These are phyloP conservation scores for Falcaria lacertinaria DNA, from an alignment of 2,888 invertebrate species.

Conservation along the genomic window DNA sequence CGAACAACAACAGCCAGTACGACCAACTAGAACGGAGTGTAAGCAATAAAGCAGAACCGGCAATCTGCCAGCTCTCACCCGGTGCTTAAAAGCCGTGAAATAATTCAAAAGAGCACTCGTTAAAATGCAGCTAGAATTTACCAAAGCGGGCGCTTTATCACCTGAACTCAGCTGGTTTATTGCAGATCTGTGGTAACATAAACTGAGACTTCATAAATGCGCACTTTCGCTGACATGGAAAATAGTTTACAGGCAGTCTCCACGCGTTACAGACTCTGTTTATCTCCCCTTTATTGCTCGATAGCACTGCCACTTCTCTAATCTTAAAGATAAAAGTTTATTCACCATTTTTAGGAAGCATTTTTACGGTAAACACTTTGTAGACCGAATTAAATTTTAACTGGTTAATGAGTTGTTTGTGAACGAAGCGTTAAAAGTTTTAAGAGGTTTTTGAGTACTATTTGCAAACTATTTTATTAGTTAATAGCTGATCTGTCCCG, in stretches of 20 bases:
- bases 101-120: constrained; percentile 69
- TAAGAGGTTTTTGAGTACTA: constrained; percentile 48
- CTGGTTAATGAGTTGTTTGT: constrained; percentile 68
- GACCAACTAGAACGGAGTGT: constrained; percentile 12
- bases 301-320: constrained; percentile 56
- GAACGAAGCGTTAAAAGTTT: constrained; percentile 58
- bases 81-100: constrained; percentile 64
- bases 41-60: constrained; percentile 44
- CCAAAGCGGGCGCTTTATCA: constrained; percentile 62
- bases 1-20: constrained; percentile 11
- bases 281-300: constrained; percentile 62
- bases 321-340: constrained; percentile 74
- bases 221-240: constrained; percentile 74
- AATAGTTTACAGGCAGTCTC: constrained; percentile 71
- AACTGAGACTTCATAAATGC: constrained; percentile 58
- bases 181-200: constrained; percentile 38
- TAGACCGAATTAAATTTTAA: constrained; percentile 67
- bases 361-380: constrained; percentile 67
- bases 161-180: constrained; percentile 55
- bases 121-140: constrained; percentile 66
- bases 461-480: too few relatives aligned
- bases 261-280: constrained; percentile 55
- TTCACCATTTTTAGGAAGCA: constrained; percentile 63
- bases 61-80: constrained; percentile 47
- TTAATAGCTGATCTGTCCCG: too few relatives aligned